These are phyloP conservation scores for Tetramorium alpestre DNA, from an alignment of 1,140 invertebrate genomes.

Conservation along the genomic window DNA sequence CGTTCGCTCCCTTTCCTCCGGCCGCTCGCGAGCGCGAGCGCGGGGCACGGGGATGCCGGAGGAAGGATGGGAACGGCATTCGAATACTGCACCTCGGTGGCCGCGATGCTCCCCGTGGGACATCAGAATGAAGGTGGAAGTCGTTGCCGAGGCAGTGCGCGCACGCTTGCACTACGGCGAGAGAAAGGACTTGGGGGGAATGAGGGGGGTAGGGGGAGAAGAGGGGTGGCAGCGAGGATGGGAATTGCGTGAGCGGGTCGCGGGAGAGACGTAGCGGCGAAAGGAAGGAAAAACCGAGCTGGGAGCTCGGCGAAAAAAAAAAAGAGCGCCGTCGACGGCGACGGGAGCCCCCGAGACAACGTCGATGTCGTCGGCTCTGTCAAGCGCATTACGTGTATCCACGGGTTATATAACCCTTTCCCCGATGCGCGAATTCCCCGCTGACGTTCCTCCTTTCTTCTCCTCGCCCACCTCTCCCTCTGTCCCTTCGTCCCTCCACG, in stretches of 20 bases:
- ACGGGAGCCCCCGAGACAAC: neutral
- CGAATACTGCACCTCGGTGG: constrained; percentile 12
- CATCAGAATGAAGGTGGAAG: constrained; percentile 26
- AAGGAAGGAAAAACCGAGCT: constrained; percentile 27
- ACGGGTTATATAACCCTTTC: constrained; percentile 28
- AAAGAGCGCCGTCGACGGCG: neutral
- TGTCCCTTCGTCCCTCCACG: constrained; percentile 1
- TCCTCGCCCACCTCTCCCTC: no score
- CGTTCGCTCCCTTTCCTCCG: neutral
- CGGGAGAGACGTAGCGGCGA: constrained; percentile 25
- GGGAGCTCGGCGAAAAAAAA: neutral
- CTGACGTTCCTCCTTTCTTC: constrained; percentile 27
- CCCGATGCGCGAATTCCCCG: neutral
- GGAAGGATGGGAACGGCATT: constrained; percentile 30
- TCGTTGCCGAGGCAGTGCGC: neutral
- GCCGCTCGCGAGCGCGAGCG: neutral
- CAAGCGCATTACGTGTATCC: neutral
- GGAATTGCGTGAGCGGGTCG: neutral
- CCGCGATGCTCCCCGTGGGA: constrained; percentile 19
- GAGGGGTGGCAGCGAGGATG: neutral
- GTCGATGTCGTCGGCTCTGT: neutral
- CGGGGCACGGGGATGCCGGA: neutral
- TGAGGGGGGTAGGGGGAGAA: neutral
- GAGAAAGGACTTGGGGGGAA: neutral
- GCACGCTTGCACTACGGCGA: neutral